Percentiles rank a stretch among this genome's conserved stretches.
Evolutionary conservation across 2,797 vertebrate genomes (phyloP).

Genomic region (Lophotriccus pileatus): DNA sequence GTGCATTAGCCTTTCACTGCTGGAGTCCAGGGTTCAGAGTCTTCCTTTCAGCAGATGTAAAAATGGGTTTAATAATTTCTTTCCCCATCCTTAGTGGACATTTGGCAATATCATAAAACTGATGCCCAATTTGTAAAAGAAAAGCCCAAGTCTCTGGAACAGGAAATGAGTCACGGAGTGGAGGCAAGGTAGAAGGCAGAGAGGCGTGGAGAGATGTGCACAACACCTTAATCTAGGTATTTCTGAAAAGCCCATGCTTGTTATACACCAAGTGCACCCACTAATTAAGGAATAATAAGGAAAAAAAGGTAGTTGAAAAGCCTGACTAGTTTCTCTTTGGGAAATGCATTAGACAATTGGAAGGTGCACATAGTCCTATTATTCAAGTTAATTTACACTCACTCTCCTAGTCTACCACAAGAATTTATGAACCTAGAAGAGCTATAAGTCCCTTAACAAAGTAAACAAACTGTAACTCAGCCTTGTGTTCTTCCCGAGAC

Average conservation of each 20-base stretch:
- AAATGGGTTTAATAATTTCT: not conserved
- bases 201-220: not conserved
- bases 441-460: slow-evolving; percentile 74
- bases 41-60: not conserved
- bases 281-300: slow-evolving; percentile 56
- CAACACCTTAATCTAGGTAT: not conserved
- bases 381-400: slow-evolving; percentile 75
- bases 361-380: slow-evolving; percentile 65
- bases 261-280: not conserved
- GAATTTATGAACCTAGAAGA: slow-evolving; percentile 76
- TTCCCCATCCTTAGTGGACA: not conserved
- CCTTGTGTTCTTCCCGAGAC: slow-evolving; percentile 49
- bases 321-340: slow-evolving; percentile 38
- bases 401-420: slow-evolving; percentile 40
- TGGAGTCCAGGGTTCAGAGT: not conserved
- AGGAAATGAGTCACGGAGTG: not conserved
- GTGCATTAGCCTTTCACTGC: not conserved
- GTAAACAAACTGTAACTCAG: slow-evolving; percentile 78
- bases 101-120: not conserved
- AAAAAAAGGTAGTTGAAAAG: slow-evolving; percentile 27
- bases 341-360: slow-evolving; percentile 67
- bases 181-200: not conserved
- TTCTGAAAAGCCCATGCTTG: slow-evolving; percentile 32
- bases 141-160: not conserved
- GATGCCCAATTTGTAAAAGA: not conserved